Percentiles rank a stretch among this genome's conserved stretches.
Evolutionary conservation across 2,888 invertebrate species (phyloP).

Genomic region (Dasypogon diadema): DNA sequence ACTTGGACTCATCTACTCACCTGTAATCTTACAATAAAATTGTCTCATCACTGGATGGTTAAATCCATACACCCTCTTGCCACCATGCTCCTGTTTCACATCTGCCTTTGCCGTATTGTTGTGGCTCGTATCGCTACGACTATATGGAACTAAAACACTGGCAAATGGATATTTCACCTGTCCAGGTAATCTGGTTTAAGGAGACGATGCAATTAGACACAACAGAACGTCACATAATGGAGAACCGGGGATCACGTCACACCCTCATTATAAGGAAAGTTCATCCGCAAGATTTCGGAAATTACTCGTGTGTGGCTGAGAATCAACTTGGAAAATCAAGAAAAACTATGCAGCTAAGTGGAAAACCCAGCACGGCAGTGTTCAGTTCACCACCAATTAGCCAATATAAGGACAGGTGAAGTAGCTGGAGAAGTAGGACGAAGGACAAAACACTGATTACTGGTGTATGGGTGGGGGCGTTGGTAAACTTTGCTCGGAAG

Average conservation of each 20-base stretch:
- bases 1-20: slow-evolving; percentile 10
- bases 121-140: not conserved
- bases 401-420: slow-evolving; percentile 70
- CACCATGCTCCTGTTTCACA: not conserved
- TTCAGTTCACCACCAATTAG: slow-evolving; percentile 76
- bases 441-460: slow-evolving; percentile 10
- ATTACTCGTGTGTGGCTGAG: slow-evolving; percentile 79
- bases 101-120: not conserved
- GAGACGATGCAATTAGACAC: slow-evolving; percentile 78
- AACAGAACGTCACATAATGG: slow-evolving; percentile 76
- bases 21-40: slow-evolving; percentile 48
- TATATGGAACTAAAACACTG: not conserved
- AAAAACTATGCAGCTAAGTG: slow-evolving; percentile 76
- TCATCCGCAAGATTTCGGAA: slow-evolving; percentile 77
- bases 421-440: slow-evolving; percentile 55
- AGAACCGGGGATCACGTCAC: slow-evolving; percentile 76
- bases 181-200: slow-evolving; percentile 76
- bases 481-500: not conserved
- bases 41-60: slow-evolving; percentile 13
- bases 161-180: not conserved
- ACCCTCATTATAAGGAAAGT: slow-evolving; percentile 78
- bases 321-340: slow-evolving; percentile 76
- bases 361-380: slow-evolving; percentile 75
- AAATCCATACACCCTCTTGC: not conserved
- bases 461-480: not conserved